Conservation (phyloP, 2,797 vertebrate species). For the Eutrigla gurnardus region DNA sequence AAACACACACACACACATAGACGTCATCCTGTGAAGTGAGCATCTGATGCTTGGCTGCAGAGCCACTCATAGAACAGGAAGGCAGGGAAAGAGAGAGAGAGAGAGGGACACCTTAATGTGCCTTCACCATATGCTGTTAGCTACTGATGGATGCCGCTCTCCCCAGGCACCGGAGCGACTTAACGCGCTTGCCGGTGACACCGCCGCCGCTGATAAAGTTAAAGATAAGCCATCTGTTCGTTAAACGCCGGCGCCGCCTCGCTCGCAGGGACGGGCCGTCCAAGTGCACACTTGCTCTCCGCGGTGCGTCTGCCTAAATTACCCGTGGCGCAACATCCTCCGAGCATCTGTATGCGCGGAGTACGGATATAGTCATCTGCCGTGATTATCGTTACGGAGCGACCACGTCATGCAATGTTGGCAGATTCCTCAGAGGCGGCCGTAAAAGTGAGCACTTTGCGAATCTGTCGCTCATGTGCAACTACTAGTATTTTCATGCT, state of each 20-base stretch:
- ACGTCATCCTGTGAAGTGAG: conserved; percentile 68
- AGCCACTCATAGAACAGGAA: conserved; percentile 40
- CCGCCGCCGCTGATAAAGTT: conserved; percentile 68
- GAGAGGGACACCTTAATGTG: conserved; percentile 65
- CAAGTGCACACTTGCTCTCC: conserved; percentile 22
- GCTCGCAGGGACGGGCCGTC: conserved; percentile 32
- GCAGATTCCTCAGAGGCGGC: conserved; percentile 32
- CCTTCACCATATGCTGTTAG: conserved; percentile 76
- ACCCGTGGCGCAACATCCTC: neutral
- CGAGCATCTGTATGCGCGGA: conserved; percentile 25
- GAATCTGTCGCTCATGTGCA: conserved; percentile 61
- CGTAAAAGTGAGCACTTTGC: conserved; percentile 31
- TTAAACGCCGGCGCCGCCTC: conserved; percentile 45
- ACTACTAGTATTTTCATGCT: conserved; percentile 58
- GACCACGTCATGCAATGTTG: conserved; percentile 14
- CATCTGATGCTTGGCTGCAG: conserved; percentile 73
- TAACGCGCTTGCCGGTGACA: conserved; percentile 63
- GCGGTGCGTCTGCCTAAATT: conserved; percentile 25
- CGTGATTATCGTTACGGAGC: conserved; percentile 12
- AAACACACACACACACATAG: conserved; percentile 20
- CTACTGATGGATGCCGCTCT: conserved; percentile 71
- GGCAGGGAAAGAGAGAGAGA: conserved; percentile 47
- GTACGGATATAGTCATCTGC: conserved; percentile 27
- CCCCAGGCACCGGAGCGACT: conserved; percentile 63
- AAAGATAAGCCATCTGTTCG: conserved; percentile 80